These are phyloP conservation scores for Campoplex capitator DNA, from an alignment of 2,888 invertebrate species.

Conservation along the genomic window DNA sequence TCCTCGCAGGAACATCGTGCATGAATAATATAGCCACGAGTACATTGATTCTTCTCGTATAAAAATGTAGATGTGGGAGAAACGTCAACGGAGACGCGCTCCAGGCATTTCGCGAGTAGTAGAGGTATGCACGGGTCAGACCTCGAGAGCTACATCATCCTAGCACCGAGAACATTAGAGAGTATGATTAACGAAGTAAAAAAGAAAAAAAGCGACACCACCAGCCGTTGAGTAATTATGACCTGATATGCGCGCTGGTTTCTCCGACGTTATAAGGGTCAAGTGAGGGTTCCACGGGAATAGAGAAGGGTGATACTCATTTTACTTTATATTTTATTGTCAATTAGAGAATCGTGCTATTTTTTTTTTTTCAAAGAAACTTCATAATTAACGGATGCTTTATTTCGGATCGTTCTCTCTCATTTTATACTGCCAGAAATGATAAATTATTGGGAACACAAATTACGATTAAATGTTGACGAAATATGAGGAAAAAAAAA, in stretches of 20 bases:
- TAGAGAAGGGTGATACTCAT: conserved; percentile 34
- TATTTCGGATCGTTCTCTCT: not conserved
- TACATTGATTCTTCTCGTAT: conserved; percentile 6
- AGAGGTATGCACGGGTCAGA: conserved; percentile 59
- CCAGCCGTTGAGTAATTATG: conserved; percentile 56
- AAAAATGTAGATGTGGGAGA: conserved; percentile 3
- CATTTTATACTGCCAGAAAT: not conserved
- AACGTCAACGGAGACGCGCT: conserved; percentile 22
- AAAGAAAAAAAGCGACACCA: conserved; percentile 27
- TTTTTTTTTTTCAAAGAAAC: not conserved
- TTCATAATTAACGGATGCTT: not conserved
- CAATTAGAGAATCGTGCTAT: not conserved
- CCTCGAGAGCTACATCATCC: conserved; percentile 33
- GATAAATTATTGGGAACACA: not conserved
- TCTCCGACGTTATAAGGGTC: conserved; percentile 36
- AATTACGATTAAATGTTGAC: not conserved
- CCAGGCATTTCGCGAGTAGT: conserved; percentile 55
- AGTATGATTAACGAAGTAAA: conserved; percentile 65
- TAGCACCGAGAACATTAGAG: conserved; percentile 35
- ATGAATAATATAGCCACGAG: not conserved
- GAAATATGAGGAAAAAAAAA: not conserved
- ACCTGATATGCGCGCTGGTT: conserved; percentile 61
- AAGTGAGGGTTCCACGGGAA: conserved; percentile 32
- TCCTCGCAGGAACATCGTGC: not conserved
- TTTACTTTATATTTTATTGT: conserved; percentile 18